Percentiles rank a stretch among this genome's conserved stretches.
Evolutionary conservation across 2,888 invertebrate species (phyloP).

Genomic region (Willowsia nigromaculata): DNA sequence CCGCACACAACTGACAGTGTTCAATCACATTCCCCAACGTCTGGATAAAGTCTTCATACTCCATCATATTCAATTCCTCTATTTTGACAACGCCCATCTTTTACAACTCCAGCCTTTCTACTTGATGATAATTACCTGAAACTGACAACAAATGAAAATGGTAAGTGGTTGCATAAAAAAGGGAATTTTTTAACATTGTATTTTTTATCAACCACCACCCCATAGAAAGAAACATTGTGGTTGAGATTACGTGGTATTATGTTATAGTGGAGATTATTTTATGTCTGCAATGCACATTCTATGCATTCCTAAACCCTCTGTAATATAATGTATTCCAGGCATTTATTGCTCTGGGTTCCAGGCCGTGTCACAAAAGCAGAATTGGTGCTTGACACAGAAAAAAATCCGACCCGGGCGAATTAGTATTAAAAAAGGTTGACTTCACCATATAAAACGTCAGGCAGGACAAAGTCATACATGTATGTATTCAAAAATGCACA

Average conservation of each 20-base stretch:
- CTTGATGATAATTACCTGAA: background rate
- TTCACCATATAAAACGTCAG: background rate
- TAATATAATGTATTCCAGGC: slow-evolving; percentile 54
- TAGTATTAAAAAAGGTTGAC: slow-evolving; percentile 10
- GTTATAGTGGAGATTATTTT: too few species aligned
- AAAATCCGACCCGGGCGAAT: slow-evolving; percentile 34
- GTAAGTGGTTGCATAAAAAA: background rate
- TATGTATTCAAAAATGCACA: background rate
- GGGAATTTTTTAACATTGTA: slow-evolving; percentile 1
- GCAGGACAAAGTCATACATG: background rate
- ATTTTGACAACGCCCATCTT: slow-evolving; percentile 64
- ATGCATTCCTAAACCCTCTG: background rate
- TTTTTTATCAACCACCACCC: slow-evolving; percentile 20
- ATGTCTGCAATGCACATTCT: too few species aligned
- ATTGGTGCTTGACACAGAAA: slow-evolving; percentile 65
- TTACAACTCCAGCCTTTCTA: background rate
- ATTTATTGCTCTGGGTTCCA: slow-evolving; percentile 70
- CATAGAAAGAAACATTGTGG: background rate
- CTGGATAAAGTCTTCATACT: slow-evolving; percentile 78
- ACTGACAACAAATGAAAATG: background rate
- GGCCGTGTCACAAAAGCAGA: slow-evolving; percentile 67
- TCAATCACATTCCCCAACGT: slow-evolving; percentile 79
- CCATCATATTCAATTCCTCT: slow-evolving; percentile 76
- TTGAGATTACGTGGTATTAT: too few species aligned
- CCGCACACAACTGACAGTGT: slow-evolving; percentile 77